Evolutionary conservation across 2,797 vertebrate genomes (phyloP).

Genomic region (Todus mexicanus): DNA sequence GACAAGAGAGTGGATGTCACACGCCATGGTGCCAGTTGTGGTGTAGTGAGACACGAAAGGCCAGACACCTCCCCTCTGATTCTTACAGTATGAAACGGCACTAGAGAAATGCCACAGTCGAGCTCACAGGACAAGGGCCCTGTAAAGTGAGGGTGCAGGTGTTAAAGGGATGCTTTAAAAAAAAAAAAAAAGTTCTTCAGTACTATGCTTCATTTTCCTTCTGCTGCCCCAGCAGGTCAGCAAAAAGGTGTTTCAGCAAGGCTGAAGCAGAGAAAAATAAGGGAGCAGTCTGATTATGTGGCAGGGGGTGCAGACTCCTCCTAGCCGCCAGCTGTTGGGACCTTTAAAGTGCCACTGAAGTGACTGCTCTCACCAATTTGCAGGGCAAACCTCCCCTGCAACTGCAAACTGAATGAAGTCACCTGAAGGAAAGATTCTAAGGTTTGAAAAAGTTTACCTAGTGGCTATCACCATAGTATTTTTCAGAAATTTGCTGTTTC

Average conservation of each 20-base stretch:
- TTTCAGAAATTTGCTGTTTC: neutral
- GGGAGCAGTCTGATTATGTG: neutral
- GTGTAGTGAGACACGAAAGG: rapidly evolving
- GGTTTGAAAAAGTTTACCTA: neutral
- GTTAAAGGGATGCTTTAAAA: neutral
- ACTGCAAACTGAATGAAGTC: neutral
- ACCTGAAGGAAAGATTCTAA: neutral
- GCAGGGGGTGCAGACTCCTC: no score
- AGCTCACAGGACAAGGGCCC: neutral
- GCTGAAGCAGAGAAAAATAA: neutral
- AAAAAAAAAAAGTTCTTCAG: neutral
- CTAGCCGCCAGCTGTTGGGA: rapidly evolving
- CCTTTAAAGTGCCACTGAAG: no score
- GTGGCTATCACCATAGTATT: neutral
- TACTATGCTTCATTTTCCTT: neutral
- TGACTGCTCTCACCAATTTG: rapidly evolving
- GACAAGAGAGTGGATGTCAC: neutral
- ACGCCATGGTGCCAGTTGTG: rapidly evolving
- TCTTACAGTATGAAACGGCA: no score
- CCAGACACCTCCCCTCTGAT: no score
- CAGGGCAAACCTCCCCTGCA: neutral
- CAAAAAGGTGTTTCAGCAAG: neutral
- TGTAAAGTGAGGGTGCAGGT: neutral
- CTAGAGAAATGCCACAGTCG: neutral
- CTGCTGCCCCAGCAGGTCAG: neutral